Base-by-base conservation (phyloP, 2,888 invertebrate genomes). In the Crematogaster levior region DNA sequence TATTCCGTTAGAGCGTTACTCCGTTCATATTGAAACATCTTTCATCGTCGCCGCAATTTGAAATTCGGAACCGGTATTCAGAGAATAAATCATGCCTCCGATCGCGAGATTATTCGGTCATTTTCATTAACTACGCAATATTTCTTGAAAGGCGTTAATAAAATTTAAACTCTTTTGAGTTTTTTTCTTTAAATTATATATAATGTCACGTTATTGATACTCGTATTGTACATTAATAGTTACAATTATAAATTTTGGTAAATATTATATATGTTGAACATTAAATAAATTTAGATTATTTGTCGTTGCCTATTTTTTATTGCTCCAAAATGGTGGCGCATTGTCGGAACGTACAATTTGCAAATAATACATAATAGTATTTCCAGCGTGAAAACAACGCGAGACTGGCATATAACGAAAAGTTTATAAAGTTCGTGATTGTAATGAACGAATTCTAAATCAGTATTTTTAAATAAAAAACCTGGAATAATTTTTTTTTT, bases 51-150 rank as follows among this genome's bases (percentile, higher is more conserved):
- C 21, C 43, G 4, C 53, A 70, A 58, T 79, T 79, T 70, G 70
- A 70, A 70, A 70, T 70, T 70, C 56, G 84, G 46, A 51, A 79
- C 48, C 66, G 63, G 75, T 72, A 80, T 81, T 85, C 83, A 53
- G 53, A 68, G 63, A 37, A 61, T 60, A 66, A 73, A 86, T 86
- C 81, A 77, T 79, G 74, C 63, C 74, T 21, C 37, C 15, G 70
- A 18, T 66, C 34, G 37, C 12, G 48, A 84, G 48, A 70, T 48
- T 68, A 43, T 51, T 61, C 30, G 30, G n/a, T 6, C 30, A 43
- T 63, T 46, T 27, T 80, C 40, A 40, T 18, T 15, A 24, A 65
- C 34, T 65, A 21, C 30, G 30, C 2, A 12, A 10, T 73, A 3
- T 53, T 34, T 43, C 46, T 66, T 56, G 43, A 66, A 12, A 12